Percentiles rank a stretch among this genome's conserved stretches.
These are phyloP conservation scores for Argynnis bischoffii DNA, from an alignment of 2,888 invertebrate species.

Conservation along the genomic window DNA sequence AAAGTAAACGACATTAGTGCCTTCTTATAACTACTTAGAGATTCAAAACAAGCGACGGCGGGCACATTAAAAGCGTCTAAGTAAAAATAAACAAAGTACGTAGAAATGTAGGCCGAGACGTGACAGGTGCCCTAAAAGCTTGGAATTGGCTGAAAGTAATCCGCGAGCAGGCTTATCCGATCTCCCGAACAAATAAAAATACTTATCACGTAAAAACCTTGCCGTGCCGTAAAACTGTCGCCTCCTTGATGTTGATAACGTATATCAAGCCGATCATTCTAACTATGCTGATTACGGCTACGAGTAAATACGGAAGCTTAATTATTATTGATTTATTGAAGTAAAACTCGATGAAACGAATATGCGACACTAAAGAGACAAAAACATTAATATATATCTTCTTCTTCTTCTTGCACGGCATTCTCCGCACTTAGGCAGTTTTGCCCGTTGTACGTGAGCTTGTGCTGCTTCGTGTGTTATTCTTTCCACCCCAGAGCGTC, in stretches of 20 bases:
- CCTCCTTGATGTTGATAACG: slow-evolving; percentile 22
- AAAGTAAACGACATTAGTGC: slow-evolving; percentile 30
- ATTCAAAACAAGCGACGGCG: slow-evolving; percentile 34
- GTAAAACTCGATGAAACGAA: no score
- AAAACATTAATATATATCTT: no score
- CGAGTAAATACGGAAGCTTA: no score
- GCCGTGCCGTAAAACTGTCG: slow-evolving; percentile 31
- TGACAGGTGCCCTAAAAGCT: slow-evolving; percentile 58
- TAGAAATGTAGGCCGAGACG: slow-evolving; percentile 42
- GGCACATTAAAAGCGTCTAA: slow-evolving; percentile 35
- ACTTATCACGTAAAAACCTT: slow-evolving; percentile 64
- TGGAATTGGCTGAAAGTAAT: slow-evolving; percentile 52
- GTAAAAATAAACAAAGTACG: slow-evolving; percentile 42
- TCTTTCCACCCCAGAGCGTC: no score
- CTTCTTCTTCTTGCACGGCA: no score
- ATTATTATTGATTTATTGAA: no score
- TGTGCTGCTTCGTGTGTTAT: no score
- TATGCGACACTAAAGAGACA: no score
- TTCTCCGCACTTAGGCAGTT: no score
- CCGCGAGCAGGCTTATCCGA: slow-evolving; percentile 58
- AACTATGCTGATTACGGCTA: neutral
- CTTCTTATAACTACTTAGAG: slow-evolving; percentile 34
- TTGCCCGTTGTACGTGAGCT: no score
- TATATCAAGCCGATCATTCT: slow-evolving; percentile 17
- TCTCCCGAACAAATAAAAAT: slow-evolving; percentile 65